Evolutionary conservation across 2,113 vertebrate genomes (phyloP), one percentile per base, ranked within the genome.

Genomic region (Rhipidura dahli): DNA sequence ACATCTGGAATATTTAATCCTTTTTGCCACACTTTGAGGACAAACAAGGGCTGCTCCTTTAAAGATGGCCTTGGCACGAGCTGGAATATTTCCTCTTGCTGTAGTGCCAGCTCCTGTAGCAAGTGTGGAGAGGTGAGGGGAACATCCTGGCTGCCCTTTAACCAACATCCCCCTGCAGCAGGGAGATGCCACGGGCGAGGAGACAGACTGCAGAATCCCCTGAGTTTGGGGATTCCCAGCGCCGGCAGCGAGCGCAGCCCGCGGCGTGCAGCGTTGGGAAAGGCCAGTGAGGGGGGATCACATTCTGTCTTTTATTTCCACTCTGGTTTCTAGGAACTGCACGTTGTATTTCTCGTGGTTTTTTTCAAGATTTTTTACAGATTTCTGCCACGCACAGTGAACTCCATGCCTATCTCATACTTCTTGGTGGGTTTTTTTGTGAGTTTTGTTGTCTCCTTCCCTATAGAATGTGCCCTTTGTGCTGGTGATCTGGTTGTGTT

Each of bases 111-210:
- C 66, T 61, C 82, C 88, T 2, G 21, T 61, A 70, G 53, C 2
- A 0, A 6, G 47, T 23, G 71, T 37, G 68, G 72, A 65, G 86
- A 30, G 89, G 54, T 1, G 77, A 89, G 88, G 75, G 37, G 71
- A 80, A 40, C 56, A 61, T 75, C 89, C 89, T 28, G 49, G 56
- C 80, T 94, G 79, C 37, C 88, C 91, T 89, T 91, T 83, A 12
- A 80, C 63, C 44, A 20, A 9, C 72, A 16, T 76, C 61, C 28
- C 87, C 77, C 56, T 66, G 65, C 72, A 53, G 8, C 71, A 65
- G 79, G 82, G 83, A 77, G 80, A 9, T 24, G 30, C 87, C 77
- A 77, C 15, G 85, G 23, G 85, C 11, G 76, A 83, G 75, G 79
- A 85, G 79, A 59, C 59, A 71, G 54, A 59, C 66, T 73, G 88